A percentile compares a stretch with the other conserved stretches of the same genome.
These are phyloP conservation scores for Dendrolimus houi DNA, from an alignment of 2,888 invertebrate species.

Conservation along the genomic window DNA sequence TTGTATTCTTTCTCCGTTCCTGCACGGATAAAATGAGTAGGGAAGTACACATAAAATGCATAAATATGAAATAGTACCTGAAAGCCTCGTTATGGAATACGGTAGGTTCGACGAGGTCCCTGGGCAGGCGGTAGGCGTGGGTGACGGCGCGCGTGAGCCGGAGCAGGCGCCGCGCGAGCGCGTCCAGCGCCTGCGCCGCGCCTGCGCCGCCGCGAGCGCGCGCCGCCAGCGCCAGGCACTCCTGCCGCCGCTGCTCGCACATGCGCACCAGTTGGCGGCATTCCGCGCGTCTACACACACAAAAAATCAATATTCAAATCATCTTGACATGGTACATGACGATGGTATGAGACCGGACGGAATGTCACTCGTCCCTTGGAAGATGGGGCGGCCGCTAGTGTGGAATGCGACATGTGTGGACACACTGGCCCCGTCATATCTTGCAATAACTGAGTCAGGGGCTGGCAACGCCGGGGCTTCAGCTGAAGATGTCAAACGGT, in stretches of 20 bases:
- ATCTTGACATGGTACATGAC: slow-evolving; percentile 8
- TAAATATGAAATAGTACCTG: slow-evolving; percentile 1
- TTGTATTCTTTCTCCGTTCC: too few species aligned
- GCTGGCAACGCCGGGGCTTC: background rate
- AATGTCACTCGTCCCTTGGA: too few species aligned
- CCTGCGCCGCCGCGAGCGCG: slow-evolving; percentile 76
- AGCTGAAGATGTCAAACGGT: background rate
- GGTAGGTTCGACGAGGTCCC: slow-evolving; percentile 85
- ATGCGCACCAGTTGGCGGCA: slow-evolving; percentile 86
- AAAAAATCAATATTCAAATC: too few species aligned
- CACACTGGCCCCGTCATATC: too few species aligned
- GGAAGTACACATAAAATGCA: too few species aligned
- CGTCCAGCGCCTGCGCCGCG: slow-evolving; percentile 74
- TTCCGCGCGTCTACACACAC: slow-evolving; percentile 79
- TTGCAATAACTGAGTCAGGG: background rate
- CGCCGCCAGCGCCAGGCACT: slow-evolving; percentile 41
- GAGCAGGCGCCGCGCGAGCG: slow-evolving; percentile 81
- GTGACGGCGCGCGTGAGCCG: slow-evolving; percentile 84
- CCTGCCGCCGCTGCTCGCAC: slow-evolving; percentile 86
- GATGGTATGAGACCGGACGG: too few species aligned
- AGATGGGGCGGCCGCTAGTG: too few species aligned
- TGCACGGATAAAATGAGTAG: too few species aligned
- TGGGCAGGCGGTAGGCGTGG: slow-evolving; percentile 83
- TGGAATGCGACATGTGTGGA: too few species aligned
- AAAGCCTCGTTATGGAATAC: slow-evolving; percentile 85